Percentiles rank a stretch among this genome's conserved stretches.
These are phyloP conservation scores for Leptobrachium leishanense DNA, from an alignment of 2,113 vertebrate species.

Conservation along the genomic window DNA sequence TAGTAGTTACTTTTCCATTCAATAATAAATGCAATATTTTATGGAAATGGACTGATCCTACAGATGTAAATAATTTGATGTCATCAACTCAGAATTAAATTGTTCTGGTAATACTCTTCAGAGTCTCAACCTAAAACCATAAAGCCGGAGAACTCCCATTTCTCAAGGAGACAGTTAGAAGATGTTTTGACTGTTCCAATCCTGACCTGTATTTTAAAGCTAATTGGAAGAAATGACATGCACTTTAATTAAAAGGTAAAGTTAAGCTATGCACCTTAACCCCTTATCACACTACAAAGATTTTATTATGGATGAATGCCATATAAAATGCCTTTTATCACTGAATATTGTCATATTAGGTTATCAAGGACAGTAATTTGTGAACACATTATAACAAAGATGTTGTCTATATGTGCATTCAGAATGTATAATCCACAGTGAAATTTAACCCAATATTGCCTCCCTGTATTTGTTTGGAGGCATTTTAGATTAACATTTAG, in stretches of 20 bases:
- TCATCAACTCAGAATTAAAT: constrained; percentile 33
- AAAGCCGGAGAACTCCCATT: constrained; percentile 31
- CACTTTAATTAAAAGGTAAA: neutral
- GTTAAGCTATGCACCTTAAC: neutral
- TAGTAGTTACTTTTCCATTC: neutral
- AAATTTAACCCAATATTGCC: too few species aligned
- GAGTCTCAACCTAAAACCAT: constrained; percentile 18
- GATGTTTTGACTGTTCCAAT: constrained; percentile 15
- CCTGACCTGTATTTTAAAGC: constrained; percentile 7
- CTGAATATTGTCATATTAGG: too few species aligned
- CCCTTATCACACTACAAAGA: neutral
- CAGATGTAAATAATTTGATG: neutral
- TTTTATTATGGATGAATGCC: too few species aligned
- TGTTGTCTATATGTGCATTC: too few species aligned
- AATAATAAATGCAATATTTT: constrained; percentile 11
- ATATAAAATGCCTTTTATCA: too few species aligned
- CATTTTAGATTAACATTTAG: too few species aligned
- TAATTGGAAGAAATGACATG: constrained; percentile 38
- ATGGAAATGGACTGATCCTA: neutral
- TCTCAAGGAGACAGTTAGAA: constrained; percentile 33
- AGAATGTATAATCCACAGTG: too few species aligned
- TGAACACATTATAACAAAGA: too few species aligned
- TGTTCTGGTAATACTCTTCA: constrained; percentile 24
- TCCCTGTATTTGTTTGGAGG: too few species aligned
- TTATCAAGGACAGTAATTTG: too few species aligned